These are phyloP conservation scores for Stenichneumon culpator DNA, from an alignment of 2,888 invertebrate species.

Conservation along the genomic window DNA sequence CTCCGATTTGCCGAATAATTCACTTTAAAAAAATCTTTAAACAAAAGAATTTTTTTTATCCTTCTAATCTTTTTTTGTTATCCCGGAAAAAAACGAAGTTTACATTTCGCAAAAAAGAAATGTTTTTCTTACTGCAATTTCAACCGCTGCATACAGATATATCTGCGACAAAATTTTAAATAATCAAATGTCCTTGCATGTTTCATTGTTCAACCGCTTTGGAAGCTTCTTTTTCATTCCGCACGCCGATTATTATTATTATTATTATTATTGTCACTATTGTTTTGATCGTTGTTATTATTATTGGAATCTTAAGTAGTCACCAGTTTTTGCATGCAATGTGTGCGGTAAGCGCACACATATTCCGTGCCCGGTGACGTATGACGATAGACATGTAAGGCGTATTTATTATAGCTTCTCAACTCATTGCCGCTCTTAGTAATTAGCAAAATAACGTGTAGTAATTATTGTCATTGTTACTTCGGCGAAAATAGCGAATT, in stretches of 20 bases:
- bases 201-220: background rate
- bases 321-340: background rate
- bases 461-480: background rate
- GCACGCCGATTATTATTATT: background rate
- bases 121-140: background rate
- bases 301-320: background rate
- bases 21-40: too few relatives aligned
- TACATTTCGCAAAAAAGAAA: background rate
- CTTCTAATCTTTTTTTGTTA: too few relatives aligned
- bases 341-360: background rate
- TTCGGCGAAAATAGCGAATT: background rate
- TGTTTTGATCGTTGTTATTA: background rate
- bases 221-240: background rate
- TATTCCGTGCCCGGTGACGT: constrained; percentile 17
- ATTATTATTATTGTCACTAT: constrained; percentile 8
- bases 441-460: background rate
- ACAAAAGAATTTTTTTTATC: too few relatives aligned
- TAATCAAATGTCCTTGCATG: constrained; percentile 8
- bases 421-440: background rate
- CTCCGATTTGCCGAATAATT: background rate
- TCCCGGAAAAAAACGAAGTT: background rate
- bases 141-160: background rate
- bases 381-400: constrained; percentile 1
- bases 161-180: background rate
- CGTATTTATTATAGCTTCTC: constrained; percentile 7